Evolutionary conservation across 2,797 vertebrate genomes (phyloP).

Genomic region (Rhinogobio ventralis): DNA sequence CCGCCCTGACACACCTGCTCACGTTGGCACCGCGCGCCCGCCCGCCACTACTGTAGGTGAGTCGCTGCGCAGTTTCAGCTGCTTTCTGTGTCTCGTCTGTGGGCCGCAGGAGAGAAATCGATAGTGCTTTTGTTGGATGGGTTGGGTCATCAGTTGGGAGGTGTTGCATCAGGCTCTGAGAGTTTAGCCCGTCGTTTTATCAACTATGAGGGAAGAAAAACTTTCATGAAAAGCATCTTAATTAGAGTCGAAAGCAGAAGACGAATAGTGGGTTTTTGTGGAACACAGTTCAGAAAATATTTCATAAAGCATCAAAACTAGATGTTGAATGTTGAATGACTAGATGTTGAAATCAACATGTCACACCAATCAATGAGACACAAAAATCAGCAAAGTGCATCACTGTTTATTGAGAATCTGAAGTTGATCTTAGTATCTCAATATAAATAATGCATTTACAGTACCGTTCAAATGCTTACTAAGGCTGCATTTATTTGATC

Average conservation of each 20-base stretch:
- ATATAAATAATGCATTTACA: not conserved
- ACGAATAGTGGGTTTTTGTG: constrained; percentile 18
- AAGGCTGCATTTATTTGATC: not conserved
- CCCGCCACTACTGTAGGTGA: constrained; percentile 40
- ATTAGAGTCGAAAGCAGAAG: constrained; percentile 49
- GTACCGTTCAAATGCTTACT: not conserved
- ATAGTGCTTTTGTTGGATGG: constrained; percentile 16
- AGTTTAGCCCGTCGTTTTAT: constrained; percentile 36
- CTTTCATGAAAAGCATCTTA: constrained; percentile 22
- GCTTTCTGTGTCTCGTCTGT: not conserved
- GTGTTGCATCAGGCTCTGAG: constrained; percentile 54
- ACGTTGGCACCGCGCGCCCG: constrained; percentile 72
- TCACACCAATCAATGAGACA: not conserved
- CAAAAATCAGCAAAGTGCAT: not conserved
- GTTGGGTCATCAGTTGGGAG: constrained; percentile 21
- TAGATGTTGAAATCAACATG: not conserved
- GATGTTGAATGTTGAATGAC: not conserved
- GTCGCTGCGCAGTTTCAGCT: constrained; percentile 11
- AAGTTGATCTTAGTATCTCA: not conserved
- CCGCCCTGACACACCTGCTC: constrained; percentile 90
- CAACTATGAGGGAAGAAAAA: constrained; percentile 10
- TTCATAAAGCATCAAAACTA: not conserved
- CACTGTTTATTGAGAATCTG: not conserved
- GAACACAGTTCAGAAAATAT: not conserved
- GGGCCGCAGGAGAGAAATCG: constrained; percentile 3